phyloP scores from a whole-genome alignment of 2,797 vertebrate genomes.

The Sebastes matsubarae region DNA sequence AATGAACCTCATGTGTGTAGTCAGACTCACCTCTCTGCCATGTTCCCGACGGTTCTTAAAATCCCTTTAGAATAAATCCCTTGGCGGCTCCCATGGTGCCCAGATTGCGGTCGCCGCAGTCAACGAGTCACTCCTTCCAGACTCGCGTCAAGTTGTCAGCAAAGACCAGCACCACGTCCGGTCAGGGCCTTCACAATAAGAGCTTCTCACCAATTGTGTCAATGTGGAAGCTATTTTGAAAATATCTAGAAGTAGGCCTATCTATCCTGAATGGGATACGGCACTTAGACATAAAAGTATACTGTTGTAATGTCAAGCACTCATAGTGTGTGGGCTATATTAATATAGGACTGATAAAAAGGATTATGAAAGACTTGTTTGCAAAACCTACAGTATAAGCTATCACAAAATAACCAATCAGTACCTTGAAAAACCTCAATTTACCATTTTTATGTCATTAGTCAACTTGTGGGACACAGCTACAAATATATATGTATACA shows the following conservation, averaged over 20 bases:
- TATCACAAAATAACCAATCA: neutral
- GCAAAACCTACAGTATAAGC: neutral
- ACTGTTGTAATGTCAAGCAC: neutral
- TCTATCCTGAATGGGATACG: neutral
- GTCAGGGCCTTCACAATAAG: slow-evolving; percentile 40
- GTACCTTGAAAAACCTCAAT: neutral
- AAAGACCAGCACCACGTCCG: neutral
- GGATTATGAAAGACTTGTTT: neutral
- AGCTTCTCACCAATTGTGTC: neutral
- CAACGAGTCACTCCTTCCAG: slow-evolving; percentile 64
- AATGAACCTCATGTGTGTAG: neutral
- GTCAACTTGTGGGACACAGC: neutral
- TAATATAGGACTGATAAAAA: neutral
- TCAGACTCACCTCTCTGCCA: slow-evolving; percentile 81
- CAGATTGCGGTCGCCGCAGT: slow-evolving; percentile 75
- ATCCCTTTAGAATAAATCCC: slow-evolving; percentile 68
- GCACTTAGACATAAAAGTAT: neutral
- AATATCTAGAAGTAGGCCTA: neutral
- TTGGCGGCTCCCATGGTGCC: slow-evolving; percentile 76
- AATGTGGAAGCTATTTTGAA: neutral
- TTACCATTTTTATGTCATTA: neutral
- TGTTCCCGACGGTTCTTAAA: slow-evolving; percentile 68
- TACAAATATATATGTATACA: neutral
- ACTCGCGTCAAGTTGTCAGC: neutral
- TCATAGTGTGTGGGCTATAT: too few species aligned